phyloP scores from a whole-genome alignment of 1,140 invertebrate species.

The Vanessa tameamea region DNA sequence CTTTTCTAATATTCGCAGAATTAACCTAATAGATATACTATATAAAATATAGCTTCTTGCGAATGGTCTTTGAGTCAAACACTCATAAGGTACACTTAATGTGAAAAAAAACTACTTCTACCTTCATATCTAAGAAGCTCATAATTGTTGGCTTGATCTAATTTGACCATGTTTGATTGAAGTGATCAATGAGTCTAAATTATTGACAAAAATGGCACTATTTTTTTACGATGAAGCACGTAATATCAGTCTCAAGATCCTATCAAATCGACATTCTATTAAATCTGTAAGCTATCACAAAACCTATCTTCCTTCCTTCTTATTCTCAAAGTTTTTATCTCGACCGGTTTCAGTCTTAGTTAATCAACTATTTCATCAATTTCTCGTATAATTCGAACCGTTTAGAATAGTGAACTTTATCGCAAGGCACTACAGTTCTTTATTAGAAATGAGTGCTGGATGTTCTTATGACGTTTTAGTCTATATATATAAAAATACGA shows the following conservation, averaged over 20 bases:
- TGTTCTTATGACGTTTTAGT: neutral
- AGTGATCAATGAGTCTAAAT: neutral
- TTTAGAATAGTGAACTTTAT: neutral
- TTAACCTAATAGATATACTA: neutral
- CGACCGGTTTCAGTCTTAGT: too few relatives aligned
- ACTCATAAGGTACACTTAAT: constrained; percentile 1
- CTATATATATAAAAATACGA: constrained; percentile 6
- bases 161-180: neutral
- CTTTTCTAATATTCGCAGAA: neutral
- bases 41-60: neutral
- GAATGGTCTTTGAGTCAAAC: neutral
- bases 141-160: neutral
- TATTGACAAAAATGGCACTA: constrained; percentile 5
- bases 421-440: neutral
- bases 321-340: neutral
- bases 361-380: neutral
- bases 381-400: neutral
- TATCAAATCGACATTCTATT: too few relatives aligned
- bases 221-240: neutral
- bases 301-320: neutral
- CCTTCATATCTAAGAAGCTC: neutral
- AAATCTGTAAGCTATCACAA: neutral
- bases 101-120: neutral
- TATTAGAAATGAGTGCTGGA: neutral
- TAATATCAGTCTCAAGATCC: neutral